Percentiles rank a stretch among this genome's conserved stretches.
phyloP scores from a whole-genome alignment of 2,888 invertebrate species.

The Tromatobia lineatoria region DNA sequence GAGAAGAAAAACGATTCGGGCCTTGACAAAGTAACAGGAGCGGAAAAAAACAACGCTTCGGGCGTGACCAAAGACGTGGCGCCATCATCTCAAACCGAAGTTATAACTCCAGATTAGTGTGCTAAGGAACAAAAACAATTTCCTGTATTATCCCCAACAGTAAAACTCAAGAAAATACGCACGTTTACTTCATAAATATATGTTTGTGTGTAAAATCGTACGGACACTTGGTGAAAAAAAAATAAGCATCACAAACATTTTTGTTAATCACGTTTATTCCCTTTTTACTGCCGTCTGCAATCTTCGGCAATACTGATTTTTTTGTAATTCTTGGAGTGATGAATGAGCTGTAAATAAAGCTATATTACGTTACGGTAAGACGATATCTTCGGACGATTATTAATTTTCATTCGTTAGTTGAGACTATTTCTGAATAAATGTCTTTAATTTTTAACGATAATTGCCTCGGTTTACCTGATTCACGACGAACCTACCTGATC shows the following conservation, averaged over 20 bases:
- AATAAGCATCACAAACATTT: constrained; percentile 4
- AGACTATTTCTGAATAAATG: constrained; percentile 41
- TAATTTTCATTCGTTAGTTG: constrained; percentile 32
- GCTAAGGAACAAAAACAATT: constrained; percentile 12
- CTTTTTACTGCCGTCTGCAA: constrained; percentile 3
- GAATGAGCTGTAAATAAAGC: constrained; percentile 19
- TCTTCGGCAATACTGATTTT: constrained; percentile 9
- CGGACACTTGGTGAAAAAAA: neutral
- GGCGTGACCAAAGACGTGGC: constrained; percentile 23
- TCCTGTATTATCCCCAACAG: neutral
- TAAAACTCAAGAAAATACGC: neutral
- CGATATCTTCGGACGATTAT: constrained; percentile 9
- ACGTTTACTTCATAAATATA: neutral
- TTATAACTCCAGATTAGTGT: constrained; percentile 69
- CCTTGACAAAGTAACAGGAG: constrained; percentile 31
- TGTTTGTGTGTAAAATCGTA: neutral
- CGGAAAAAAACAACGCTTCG: constrained; percentile 30
- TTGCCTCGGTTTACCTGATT: constrained; percentile 3
- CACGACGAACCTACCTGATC: constrained; percentile 42
- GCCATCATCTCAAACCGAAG: constrained; percentile 64
- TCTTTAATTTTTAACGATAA: constrained; percentile 31
- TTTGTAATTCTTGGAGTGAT: neutral
- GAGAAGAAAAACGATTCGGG: constrained; percentile 41
- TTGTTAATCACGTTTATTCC: neutral
- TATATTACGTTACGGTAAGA: neutral